phyloP scores from a whole-genome alignment of 2,113 vertebrate genomes.

The Lanius collurio region DNA sequence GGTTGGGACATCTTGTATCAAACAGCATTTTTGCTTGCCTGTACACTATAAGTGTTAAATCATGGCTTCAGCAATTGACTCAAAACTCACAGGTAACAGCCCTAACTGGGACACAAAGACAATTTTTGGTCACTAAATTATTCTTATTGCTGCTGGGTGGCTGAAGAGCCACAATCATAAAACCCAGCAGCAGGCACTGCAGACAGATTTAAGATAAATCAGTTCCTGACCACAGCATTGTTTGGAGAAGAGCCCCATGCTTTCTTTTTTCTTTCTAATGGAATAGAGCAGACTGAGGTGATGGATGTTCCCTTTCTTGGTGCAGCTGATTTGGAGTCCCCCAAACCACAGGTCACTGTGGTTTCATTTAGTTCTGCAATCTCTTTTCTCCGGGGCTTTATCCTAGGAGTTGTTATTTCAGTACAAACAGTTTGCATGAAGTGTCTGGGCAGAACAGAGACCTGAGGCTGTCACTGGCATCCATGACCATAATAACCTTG shows the following conservation, averaged over 20 bases:
- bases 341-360: background rate
- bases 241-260: background rate
- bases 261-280: conserved; percentile 17
- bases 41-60: background rate
- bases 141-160: background rate
- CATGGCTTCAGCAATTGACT: background rate
- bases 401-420: background rate
- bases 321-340: background rate
- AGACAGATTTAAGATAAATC: conserved; percentile 8
- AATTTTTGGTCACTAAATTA: conserved; percentile 22
- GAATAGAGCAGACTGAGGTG: background rate
- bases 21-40: background rate
- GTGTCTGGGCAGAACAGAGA: background rate
- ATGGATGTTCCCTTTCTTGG: background rate
- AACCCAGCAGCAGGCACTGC: background rate
- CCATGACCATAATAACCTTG: background rate
- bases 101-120: background rate
- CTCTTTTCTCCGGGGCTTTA: background rate
- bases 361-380: conserved; percentile 38
- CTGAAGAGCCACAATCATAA: conserved; percentile 18
- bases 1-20: fast-evolving
- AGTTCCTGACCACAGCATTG: background rate
- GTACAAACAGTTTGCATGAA: background rate
- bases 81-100: background rate
- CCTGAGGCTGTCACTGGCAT: background rate